Base-by-base conservation (phyloP, 2,888 invertebrate genomes). In the Shargacucullia verbasci region DNA sequence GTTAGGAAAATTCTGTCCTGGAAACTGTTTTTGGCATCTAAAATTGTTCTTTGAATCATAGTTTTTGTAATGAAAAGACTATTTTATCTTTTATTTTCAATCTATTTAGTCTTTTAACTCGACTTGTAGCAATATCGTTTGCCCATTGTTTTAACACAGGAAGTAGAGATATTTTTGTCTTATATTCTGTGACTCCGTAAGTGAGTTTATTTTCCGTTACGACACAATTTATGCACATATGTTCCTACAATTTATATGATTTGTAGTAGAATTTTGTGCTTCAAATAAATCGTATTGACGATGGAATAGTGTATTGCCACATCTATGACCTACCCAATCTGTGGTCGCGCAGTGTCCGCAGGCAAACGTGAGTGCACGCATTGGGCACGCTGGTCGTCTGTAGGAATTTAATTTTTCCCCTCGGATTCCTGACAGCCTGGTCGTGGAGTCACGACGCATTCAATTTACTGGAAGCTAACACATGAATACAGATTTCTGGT, bases 351-450 rank as follows among this genome's bases (percentile, higher is more conserved):
- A 50, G 59, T 40, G 53, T 62, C 52, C 57, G 31, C 39, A 53
- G 55, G 46, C 43, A 29, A n/a, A 72, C 80, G 81, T 77, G 84
- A 77, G 68, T 71, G 78, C 80, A 73, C 74, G 80, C 75, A 59
- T 48, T 54, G 57, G 59, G 65, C 62, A 56, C 67, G 59, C 73
- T 66, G 62, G 70, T 72, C 71, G 74, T 70, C 79, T 65, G 43
- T 33, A 80, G 87, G 89, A 89, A 90, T 90, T 90, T 88, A 85
- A 90, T 90, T 90, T 89, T 90, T 89, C 80, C 75, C 76, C 59
- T 65, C 71, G 76, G 78, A 82, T 80, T 79, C 83, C 79, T 63
- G 76, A 81, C 84, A 74, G 76, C 76, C 74, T 9, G 7, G 66
- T 76, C 70, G 65, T 60, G 60, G 27, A 77, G 79, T 76, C 80